Evolutionary conservation across 2,113 vertebrate genomes (phyloP), one percentile per base, ranked within the genome.

Genomic region (Varanus salvator): DNA sequence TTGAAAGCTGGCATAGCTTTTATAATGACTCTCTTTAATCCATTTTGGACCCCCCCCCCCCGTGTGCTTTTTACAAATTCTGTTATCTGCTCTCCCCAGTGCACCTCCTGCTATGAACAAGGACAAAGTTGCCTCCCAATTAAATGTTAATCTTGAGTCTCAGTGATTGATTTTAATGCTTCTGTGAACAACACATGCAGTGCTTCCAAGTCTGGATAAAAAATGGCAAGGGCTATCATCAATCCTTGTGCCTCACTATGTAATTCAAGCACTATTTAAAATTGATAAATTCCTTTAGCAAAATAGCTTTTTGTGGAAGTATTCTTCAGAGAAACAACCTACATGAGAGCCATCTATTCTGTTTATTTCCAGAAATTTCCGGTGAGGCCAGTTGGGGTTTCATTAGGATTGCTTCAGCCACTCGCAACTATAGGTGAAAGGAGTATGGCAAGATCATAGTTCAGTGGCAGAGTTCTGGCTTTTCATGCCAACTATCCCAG

Each of bases 181-280:
- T 95, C 75, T 89, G 92, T 93, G 93, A 94, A 85, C 84, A 93
- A 90, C 93, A 93, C 87, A 94, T 87, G 92, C 92, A 91, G 85
- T 68, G 91, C 81, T 88, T 91, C 94, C 83, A 0, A 93, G 92
- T 89, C 95, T 93, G 92, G 91, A 91, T 94, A 95, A 95, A 91
- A 95, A 93, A 95, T 94, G 94, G 93, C 87, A 93, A 88, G 54
- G 87, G 77, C 91, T 93, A 95, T 95, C 92, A 96, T 95, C 92
- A 94, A 93, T 94, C 91, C 94, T 93, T 68, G 57, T 54, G 74
- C 76, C 90, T 84, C 48, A 86, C 60, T 89, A 75, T 93, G 91
- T 89, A 92, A 19, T 86, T 92, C 83, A 89, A 93, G 89, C 50
- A 48, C 50, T 83, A 69, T 44, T 91, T 78, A 76, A 82, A 95